Evolutionary conservation across 2,888 invertebrate species (phyloP).

Genomic region (Amphipyra tragopoginis): DNA sequence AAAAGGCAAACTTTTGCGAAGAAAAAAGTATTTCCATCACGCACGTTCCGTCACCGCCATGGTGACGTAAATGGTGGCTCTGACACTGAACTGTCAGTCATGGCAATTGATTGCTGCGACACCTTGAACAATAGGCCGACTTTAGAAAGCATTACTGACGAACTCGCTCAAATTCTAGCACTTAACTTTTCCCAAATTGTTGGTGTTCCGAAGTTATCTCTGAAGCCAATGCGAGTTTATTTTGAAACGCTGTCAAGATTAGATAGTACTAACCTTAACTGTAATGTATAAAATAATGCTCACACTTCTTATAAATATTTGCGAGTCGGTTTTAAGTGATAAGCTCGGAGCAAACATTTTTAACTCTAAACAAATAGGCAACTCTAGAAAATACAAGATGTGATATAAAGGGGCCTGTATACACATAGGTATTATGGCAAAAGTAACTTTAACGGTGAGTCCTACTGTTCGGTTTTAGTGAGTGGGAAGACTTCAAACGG

Average conservation of each 20-base stretch:
- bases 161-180: slow-evolving; percentile 15
- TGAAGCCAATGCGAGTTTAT: slow-evolving; percentile 27
- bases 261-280: slow-evolving; percentile 44
- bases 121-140: slow-evolving; percentile 58
- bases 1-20: slow-evolving; percentile 38
- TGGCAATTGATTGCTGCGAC: slow-evolving; percentile 70
- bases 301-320: slow-evolving; percentile 33
- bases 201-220: slow-evolving; percentile 29
- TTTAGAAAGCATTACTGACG: slow-evolving; percentile 55
- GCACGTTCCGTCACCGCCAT: slow-evolving; percentile 55
- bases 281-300: slow-evolving; percentile 33
- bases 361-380: slow-evolving; percentile 19
- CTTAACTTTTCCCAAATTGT: slow-evolving; percentile 33
- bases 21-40: slow-evolving; percentile 64
- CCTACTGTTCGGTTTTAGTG: slow-evolving; percentile 16
- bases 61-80: slow-evolving; percentile 63
- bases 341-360: slow-evolving; percentile 30
- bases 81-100: slow-evolving; percentile 68
- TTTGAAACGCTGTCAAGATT: slow-evolving; percentile 46
- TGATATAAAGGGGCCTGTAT: slow-evolving; percentile 26
- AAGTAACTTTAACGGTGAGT: slow-evolving; percentile 22
- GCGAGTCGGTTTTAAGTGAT: slow-evolving; percentile 22
- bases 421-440: slow-evolving; percentile 7
- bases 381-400: slow-evolving; percentile 11
- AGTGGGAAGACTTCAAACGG: slow-evolving; percentile 27